These are phyloP conservation scores for Galago senegalensis DNA, from an alignment of 2,797 vertebrate species.

Conservation along the genomic window DNA sequence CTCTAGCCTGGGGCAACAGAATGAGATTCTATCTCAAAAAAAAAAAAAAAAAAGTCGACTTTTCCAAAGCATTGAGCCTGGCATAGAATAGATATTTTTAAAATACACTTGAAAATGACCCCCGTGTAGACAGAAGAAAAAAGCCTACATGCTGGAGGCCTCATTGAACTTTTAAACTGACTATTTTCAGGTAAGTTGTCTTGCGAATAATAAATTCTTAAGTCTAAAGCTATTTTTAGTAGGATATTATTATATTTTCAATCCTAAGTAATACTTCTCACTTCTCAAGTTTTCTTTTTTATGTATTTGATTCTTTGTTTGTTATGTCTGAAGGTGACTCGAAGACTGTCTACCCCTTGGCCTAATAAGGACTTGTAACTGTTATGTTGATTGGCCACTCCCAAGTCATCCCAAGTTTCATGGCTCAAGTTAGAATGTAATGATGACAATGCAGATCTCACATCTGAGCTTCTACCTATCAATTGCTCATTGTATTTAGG, in stretches of 20 bases:
- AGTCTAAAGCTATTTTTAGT: neutral
- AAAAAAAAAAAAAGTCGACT: neutral
- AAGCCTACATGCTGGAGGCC: neutral
- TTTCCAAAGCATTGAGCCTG: neutral
- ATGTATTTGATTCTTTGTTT: neutral
- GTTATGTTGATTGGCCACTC: neutral
- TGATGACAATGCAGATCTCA: neutral
- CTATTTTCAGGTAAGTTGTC: neutral
- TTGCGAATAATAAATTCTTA: neutral
- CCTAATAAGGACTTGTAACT: neutral
- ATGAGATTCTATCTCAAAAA: too few relatives aligned
- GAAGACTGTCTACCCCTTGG: neutral
- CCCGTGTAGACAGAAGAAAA: neutral
- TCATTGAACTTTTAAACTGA: neutral
- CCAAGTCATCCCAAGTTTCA: neutral
- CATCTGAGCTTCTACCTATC: neutral
- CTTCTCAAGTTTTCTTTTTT: neutral
- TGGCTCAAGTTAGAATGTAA: neutral
- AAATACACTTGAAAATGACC: neutral
- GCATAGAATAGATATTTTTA: neutral
- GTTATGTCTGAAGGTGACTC: neutral
- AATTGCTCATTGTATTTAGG: neutral
- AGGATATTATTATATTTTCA: neutral
- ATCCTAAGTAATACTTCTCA: neutral
- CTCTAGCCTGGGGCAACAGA: too few relatives aligned